Percentiles rank a stretch among this genome's conserved stretches.
Evolutionary conservation across 2,888 invertebrate species (phyloP).

Genomic region (Boloria euphrosyne): DNA sequence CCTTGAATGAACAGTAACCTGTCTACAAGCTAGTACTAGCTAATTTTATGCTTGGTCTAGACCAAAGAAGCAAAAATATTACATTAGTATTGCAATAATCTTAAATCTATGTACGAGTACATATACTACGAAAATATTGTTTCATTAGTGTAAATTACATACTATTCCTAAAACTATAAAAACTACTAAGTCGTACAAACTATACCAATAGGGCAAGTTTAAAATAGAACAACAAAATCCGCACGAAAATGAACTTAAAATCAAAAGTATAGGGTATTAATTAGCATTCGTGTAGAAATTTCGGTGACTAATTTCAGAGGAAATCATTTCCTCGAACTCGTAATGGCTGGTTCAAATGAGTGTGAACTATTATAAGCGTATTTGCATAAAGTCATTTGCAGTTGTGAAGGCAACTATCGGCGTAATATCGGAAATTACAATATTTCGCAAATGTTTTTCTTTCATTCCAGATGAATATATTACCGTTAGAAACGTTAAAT

Average conservation of each 20-base stretch:
- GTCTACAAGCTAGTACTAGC: too few species aligned
- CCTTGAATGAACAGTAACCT: too few species aligned
- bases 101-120: neutral
- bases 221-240: neutral
- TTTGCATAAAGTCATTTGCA: constrained; percentile 37
- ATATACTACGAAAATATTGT: neutral
- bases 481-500: too few species aligned
- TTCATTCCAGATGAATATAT: too few species aligned
- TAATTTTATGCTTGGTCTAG: too few species aligned
- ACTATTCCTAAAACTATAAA: neutral
- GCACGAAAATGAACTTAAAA: neutral
- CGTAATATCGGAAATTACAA: constrained; percentile 7
- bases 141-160: too few species aligned
- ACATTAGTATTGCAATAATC: too few species aligned
- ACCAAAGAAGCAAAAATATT: too few species aligned
- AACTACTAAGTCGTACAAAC: neutral
- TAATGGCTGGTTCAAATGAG: constrained; percentile 36
- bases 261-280: constrained; percentile 11
- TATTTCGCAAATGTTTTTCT: neutral
- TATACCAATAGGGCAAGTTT: neutral
- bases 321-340: constrained; percentile 42
- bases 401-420: constrained; percentile 23
- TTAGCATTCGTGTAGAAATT: constrained; percentile 18
- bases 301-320: constrained; percentile 38
- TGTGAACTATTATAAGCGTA: constrained; percentile 38